These are phyloP conservation scores for Hoplodrina blanda DNA, from an alignment of 2,888 invertebrate species.

Conservation along the genomic window DNA sequence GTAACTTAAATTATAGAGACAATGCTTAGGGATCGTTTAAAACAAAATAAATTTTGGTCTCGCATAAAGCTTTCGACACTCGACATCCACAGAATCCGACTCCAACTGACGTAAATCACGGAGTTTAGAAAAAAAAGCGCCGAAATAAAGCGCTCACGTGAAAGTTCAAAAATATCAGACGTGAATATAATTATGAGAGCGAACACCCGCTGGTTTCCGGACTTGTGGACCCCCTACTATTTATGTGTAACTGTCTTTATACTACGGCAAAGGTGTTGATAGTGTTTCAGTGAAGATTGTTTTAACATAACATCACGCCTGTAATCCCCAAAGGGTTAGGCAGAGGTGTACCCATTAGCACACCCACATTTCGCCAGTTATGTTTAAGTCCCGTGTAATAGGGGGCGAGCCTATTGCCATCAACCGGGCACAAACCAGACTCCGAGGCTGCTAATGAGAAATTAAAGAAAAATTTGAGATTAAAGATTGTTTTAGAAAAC, in stretches of 20 bases:
- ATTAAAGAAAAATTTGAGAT: too few species aligned
- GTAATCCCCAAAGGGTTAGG: too few species aligned
- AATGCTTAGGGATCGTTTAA: constrained; percentile 81
- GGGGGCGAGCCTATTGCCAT: too few species aligned
- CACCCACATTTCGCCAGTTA: too few species aligned
- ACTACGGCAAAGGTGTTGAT: constrained; percentile 27
- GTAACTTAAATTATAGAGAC: constrained; percentile 68
- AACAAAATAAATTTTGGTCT: constrained; percentile 84
- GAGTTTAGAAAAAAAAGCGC: constrained; percentile 85
- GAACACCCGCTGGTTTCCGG: constrained; percentile 89
- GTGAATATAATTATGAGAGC: constrained; percentile 89
- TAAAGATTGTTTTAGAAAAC: constrained; percentile 11
- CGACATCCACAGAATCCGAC: constrained; percentile 83
- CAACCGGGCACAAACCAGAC: too few species aligned
- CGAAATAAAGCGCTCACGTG: constrained; percentile 89
- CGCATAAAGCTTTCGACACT: constrained; percentile 88
- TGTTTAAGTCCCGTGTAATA: too few species aligned
- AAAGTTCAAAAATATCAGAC: constrained; percentile 89
- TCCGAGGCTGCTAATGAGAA: too few species aligned
- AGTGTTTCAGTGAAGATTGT: constrained; percentile 14
- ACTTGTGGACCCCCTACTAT: constrained; percentile 78
- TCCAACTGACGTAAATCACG: constrained; percentile 88
- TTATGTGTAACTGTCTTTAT: constrained; percentile 59
- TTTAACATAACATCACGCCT: too few species aligned
- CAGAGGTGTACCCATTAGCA: too few species aligned